Evolutionary conservation across 2,797 vertebrate genomes (phyloP), one percentile per base, ranked within the genome.

Genomic region (Danio aesculapii): DNA sequence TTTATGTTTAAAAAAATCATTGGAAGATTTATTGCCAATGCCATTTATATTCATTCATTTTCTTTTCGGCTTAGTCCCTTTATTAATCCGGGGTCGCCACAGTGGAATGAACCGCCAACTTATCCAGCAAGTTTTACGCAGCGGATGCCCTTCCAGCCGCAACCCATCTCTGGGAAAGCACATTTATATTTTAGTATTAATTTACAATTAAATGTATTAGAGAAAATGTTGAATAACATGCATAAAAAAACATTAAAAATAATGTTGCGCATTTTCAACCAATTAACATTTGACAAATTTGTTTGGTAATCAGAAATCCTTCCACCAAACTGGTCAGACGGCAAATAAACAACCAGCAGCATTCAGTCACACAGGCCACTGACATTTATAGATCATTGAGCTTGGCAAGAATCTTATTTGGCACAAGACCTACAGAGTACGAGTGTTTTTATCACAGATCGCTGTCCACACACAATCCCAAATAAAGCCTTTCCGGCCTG

Each of bases 331-430:
- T 19, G 58, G 17, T 16, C 6, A 7, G 50, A 21, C 0, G 0
- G 30, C 10, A 58, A 68, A 78, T n/a, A 16, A 62, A 16, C 16
- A 0, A 21, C 44, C 5, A 52, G 6, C 16, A 4, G 8, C 17
- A 2, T 14, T 41, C 3, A 70, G 14, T 12, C 30, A 41, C 14
- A 67, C 17, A 77, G 66, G 21, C 30, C 76, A 44, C 0, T 79
- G 58, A 46, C 49, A 72, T 71, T 72, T 79, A 71, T 63, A 79
- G 58, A 62, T 70, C 57, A 79, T 12, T 44, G 12, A 19, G 43
- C 30, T 68, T 61, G 67, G 57, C 57, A 79, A 52, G 67, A 79
- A 43, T 8, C 58, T 19, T 3, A 69, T 69, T 78, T 72, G 58
- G 68, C 68, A 53, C 49, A 43, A 49, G 41, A 63, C 9, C 46